Base-by-base conservation (phyloP, 2,797 vertebrate genomes). In the Babyrousa celebensis region DNA sequence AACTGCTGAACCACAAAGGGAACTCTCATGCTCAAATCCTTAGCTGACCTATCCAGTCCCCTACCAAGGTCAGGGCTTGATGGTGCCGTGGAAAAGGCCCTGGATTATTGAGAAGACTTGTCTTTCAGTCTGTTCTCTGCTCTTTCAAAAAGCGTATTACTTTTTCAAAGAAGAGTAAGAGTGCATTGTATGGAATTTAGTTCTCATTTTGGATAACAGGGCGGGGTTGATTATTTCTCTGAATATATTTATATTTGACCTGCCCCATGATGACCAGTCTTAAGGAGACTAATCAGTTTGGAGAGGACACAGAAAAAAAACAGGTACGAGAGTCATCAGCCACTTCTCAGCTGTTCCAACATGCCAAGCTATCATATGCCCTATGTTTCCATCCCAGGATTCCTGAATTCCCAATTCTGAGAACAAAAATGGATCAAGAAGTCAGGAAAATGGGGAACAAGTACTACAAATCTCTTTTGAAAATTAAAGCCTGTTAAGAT, bases 401-500 rank as follows among this genome's bases (percentile, higher is more conserved):
- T 72, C 48, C 18, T 36, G 27, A 93, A 70, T 92, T 63, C 40
- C 48, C 32, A 54, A 1, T 89, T 79, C 56, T 89, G 58, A 79
- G 40, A 91, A 92, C 5, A 48, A 48, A 67, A 91, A 79, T 65
- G 6, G 74, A 72, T 89, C 40, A 82, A 86, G 5, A 79, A 83
- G 54, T 63, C 32, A 56, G 63, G 12, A 70, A 82, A 89, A 67
- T 62, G n/a, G 12, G 17, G 40, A 90, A 72, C 15, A 77, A 36
- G 27, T 78, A 40, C 71, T 91, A 89, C 11, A 74, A 94, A 68
- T 83, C 23, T 56, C 25, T 12, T 63, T 74, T 60, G n/a, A 91
- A 82, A 84, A 70, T 29, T 27, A 92, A 97, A 78, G 8, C 1
- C 78, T 43, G 52, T 29, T 0, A 58, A 74, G 72, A 36, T 52